Percentiles rank a stretch among this genome's conserved stretches.
phyloP scores from a whole-genome alignment of 2,888 invertebrate species.

The Trissonchulus latispiculum region DNA sequence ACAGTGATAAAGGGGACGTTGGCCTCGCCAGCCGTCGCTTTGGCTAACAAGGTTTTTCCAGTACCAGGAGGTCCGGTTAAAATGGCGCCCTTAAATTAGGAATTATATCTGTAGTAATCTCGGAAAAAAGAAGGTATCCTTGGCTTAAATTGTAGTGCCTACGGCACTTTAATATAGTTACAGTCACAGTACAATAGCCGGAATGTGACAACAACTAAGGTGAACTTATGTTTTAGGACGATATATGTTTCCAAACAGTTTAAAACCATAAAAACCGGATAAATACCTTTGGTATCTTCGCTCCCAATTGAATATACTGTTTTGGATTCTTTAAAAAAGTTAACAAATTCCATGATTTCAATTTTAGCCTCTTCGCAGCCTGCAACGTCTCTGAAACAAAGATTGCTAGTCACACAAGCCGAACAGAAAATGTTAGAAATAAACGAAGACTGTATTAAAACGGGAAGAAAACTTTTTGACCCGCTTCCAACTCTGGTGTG shows the following conservation, averaged over 20 bases:
- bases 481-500: background rate
- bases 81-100: conserved; percentile 49
- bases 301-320: conserved; percentile 92
- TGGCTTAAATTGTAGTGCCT: too few relatives aligned
- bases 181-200: too few relatives aligned
- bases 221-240: too few relatives aligned
- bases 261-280: too few relatives aligned
- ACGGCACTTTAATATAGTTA: too few relatives aligned
- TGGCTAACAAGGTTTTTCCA: conserved; percentile 92
- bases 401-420: too few relatives aligned
- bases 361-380: conserved; percentile 99
- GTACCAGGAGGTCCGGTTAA: conserved; percentile 79
- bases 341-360: conserved; percentile 99
- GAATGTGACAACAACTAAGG: too few relatives aligned
- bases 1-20: conserved; percentile 97
- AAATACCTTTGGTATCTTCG: conserved; percentile 89
- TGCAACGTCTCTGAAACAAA: conserved; percentile 77
- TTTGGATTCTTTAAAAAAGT: conserved; percentile 95
- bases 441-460: too few relatives aligned
- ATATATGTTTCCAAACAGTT: too few relatives aligned
- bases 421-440: too few relatives aligned
- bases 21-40: conserved; percentile 98
- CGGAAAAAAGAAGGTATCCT: too few relatives aligned
- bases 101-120: too few relatives aligned
- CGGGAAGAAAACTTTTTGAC: background rate